A percentile compares a stretch with the other conserved stretches of the same genome.
These are phyloP conservation scores for Engystomops pustulosus DNA, from an alignment of 2,113 vertebrate species.

Conservation along the genomic window DNA sequence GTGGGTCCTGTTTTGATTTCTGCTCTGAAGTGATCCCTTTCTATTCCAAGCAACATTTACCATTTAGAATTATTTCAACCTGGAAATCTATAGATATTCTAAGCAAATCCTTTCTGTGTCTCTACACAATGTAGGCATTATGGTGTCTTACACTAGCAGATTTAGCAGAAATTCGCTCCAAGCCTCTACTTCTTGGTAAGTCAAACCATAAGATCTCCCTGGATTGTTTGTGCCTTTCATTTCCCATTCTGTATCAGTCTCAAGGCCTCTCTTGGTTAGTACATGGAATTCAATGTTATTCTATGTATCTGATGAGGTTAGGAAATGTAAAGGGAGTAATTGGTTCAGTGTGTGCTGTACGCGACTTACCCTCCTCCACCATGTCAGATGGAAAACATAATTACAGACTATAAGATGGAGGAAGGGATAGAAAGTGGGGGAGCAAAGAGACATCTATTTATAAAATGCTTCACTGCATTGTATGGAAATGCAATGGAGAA, in stretches of 20 bases:
- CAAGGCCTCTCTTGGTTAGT: background rate
- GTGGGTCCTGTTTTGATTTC: background rate
- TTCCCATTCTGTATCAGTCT: background rate
- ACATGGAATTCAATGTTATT: conserved; percentile 33
- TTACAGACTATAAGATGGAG: conserved; percentile 26
- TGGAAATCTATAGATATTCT: background rate
- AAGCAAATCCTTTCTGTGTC: background rate
- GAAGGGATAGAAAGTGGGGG: conserved; percentile 22
- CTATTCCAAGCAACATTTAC: background rate
- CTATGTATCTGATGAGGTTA: conserved; percentile 33
- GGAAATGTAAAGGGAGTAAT: conserved; percentile 44
- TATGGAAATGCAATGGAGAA: conserved; percentile 3
- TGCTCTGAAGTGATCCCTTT: background rate
- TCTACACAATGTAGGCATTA: background rate
- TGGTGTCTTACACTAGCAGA: background rate
- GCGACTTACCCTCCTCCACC: conserved; percentile 12
- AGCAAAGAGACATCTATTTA: conserved; percentile 34
- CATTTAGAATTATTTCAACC: background rate
- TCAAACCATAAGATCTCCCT: background rate
- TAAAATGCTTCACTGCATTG: conserved; percentile 13
- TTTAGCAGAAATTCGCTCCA: background rate
- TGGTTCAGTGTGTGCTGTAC: conserved; percentile 34
- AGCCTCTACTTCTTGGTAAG: background rate
- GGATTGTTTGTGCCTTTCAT: background rate
- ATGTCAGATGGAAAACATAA: conserved; percentile 51